These are phyloP conservation scores for Heteromurus nitidus DNA, from an alignment of 2,888 invertebrate species.

Conservation along the genomic window DNA sequence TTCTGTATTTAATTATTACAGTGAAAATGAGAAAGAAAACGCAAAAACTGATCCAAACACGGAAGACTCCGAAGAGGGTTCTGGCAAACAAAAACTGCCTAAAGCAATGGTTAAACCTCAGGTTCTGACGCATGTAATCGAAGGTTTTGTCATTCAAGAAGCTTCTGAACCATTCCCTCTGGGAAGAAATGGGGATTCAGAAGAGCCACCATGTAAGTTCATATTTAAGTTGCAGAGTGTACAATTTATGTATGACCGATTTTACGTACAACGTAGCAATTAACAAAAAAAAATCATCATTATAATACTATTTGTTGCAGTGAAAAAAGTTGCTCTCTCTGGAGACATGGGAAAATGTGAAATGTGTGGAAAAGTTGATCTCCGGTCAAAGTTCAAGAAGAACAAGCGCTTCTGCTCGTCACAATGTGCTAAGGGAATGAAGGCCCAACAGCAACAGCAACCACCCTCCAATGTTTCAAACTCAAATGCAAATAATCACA, in stretches of 20 bases:
- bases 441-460: constrained; percentile 66
- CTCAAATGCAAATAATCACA: constrained; percentile 23
- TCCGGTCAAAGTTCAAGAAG: constrained; percentile 82
- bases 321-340: constrained; percentile 78
- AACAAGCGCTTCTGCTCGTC: constrained; percentile 86
- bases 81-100: constrained; percentile 75
- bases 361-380: constrained; percentile 83
- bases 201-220: constrained; percentile 87
- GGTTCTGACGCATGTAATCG: constrained; percentile 96
- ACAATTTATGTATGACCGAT: too few relatives aligned
- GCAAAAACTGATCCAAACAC: constrained; percentile 58
- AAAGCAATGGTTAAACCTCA: constrained; percentile 97
- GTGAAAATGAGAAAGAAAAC: constrained; percentile 73
- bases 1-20: constrained; percentile 32
- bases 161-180: constrained; percentile 92
- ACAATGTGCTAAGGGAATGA: constrained; percentile 79
- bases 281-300: too few relatives aligned
- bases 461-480: constrained; percentile 14
- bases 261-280: too few relatives aligned
- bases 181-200: constrained; percentile 78
- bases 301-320: too few relatives aligned
- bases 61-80: constrained; percentile 68
- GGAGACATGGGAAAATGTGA: constrained; percentile 83
- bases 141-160: constrained; percentile 97
- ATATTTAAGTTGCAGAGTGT: too few relatives aligned